These are phyloP conservation scores for Nycticorax nycticorax DNA, from an alignment of 2,113 vertebrate species.

Conservation along the genomic window DNA sequence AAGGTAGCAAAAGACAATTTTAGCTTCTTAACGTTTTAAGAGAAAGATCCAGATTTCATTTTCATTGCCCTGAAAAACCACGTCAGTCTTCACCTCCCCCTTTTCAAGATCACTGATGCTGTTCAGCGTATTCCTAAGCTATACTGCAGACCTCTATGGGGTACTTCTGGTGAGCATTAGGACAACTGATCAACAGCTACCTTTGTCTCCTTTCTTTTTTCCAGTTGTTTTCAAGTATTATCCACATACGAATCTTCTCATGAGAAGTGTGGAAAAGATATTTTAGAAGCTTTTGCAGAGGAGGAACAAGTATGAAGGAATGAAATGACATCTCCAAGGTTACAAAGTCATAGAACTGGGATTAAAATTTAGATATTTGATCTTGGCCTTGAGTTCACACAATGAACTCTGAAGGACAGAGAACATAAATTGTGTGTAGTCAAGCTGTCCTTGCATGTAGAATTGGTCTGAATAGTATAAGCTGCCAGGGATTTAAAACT, in stretches of 20 bases:
- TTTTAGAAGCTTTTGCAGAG: not conserved
- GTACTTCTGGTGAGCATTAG: not conserved
- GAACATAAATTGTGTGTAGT: not conserved
- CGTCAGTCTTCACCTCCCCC: not conserved
- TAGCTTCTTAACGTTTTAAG: not conserved
- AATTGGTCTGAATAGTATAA: not conserved
- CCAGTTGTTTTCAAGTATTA: not conserved
- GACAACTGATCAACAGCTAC: not conserved
- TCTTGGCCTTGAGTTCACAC: not conserved
- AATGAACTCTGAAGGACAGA: not conserved
- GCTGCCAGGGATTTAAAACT: conserved; percentile 10
- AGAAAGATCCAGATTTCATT: not conserved
- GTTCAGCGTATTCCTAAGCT: not conserved
- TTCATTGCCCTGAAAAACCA: not conserved
- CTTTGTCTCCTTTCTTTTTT: not conserved
- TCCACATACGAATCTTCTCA: not conserved
- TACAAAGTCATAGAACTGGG: not conserved
- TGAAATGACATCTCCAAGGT: not conserved
- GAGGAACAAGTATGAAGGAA: not conserved
- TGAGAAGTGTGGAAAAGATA: not conserved
- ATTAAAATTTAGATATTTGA: not conserved
- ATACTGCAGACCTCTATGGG: not conserved
- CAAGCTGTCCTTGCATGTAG: not conserved
- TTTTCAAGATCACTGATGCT: not conserved
- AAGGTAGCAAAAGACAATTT: not conserved